Evolutionary conservation across 2,113 vertebrate genomes (phyloP), one percentile per base, ranked within the genome.

Genomic region (Chaetodon trifascialis): DNA sequence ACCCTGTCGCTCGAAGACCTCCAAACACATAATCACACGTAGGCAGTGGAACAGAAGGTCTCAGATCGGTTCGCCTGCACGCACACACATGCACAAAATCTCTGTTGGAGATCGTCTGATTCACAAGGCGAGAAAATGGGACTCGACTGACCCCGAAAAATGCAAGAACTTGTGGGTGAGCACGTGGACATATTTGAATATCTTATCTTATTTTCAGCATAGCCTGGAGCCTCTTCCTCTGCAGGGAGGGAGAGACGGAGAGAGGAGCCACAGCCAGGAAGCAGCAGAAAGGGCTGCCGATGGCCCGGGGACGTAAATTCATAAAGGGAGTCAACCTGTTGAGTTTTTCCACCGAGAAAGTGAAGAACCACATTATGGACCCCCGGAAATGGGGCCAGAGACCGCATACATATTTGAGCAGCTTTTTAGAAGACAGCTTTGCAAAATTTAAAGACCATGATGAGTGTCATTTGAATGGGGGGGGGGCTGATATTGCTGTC

Each of bases 151-250:
- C 80, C 85, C 88, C 65, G 42, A 84, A 89, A 47, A 89, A 84
- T 11, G 6, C 25, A 78, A 64, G 46, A 55, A 88, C 81, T 82
- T 55, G 81, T 80, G 87, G 88, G 85, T 89, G 86, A 93, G 86
- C 25, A n/a, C 11, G 42, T 62, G 34, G 85, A 87, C 86, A 79
- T 85, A 91, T 92, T 91, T 91, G 80, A 94, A 93, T 92, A 93
- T 91, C 70, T 90, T 84, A 84, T 91, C 72, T 86, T 89, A 94
- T 94, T 94, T 93, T 82, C 66, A 89, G 85, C 80, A 64, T 84
- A 78, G 91, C 89, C 87, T 7, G 42, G 9, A 90, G 91, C 71
- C 36, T 40, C 42, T 73, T 85, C 73, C 72, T 90, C 85, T 79
- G 62, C 84, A 82, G 87, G 76, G 82, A 91, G 86, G 76, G 73